Percentiles rank a stretch among this genome's conserved stretches.
These are phyloP conservation scores for Corythaixoides concolor DNA, from an alignment of 2,113 vertebrate species.

Conservation along the genomic window DNA sequence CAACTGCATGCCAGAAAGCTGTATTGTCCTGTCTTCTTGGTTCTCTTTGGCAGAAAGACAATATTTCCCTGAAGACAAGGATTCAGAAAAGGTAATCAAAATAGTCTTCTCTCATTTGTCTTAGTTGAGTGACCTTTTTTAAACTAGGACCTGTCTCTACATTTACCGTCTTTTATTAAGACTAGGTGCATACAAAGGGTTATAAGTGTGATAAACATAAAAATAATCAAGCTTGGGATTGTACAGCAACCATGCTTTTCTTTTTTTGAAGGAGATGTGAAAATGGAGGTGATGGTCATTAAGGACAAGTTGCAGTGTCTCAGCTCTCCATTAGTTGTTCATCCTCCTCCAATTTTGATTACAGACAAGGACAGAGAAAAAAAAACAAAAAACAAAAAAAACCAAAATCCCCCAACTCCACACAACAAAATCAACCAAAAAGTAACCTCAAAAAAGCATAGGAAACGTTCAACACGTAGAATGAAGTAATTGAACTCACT, in stretches of 20 bases:
- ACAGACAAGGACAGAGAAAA: fast-evolving
- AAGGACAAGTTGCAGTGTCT: neutral
- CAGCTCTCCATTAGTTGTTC: neutral
- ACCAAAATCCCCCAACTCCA: no score
- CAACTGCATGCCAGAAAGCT: neutral
- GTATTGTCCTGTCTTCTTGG: neutral
- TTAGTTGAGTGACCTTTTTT: neutral
- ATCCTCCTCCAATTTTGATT: neutral
- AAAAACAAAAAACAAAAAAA: neutral
- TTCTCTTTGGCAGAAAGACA: neutral
- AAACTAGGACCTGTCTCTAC: neutral
- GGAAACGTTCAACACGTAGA: neutral
- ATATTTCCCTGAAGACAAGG: neutral
- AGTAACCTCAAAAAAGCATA: neutral
- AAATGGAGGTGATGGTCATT: neutral
- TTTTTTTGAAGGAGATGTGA: neutral
- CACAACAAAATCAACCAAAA: no score
- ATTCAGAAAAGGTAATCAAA: neutral
- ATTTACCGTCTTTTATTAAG: neutral
- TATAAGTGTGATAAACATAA: neutral
- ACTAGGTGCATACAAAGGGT: neutral
- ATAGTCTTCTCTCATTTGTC: neutral
- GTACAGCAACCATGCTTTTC: neutral
- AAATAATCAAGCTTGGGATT: neutral
- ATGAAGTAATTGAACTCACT: neutral